Percentiles rank a stretch among this genome's conserved stretches.
Conservation (phyloP, 2,113 vertebrate species). For the Mastomys coucha region DNA sequence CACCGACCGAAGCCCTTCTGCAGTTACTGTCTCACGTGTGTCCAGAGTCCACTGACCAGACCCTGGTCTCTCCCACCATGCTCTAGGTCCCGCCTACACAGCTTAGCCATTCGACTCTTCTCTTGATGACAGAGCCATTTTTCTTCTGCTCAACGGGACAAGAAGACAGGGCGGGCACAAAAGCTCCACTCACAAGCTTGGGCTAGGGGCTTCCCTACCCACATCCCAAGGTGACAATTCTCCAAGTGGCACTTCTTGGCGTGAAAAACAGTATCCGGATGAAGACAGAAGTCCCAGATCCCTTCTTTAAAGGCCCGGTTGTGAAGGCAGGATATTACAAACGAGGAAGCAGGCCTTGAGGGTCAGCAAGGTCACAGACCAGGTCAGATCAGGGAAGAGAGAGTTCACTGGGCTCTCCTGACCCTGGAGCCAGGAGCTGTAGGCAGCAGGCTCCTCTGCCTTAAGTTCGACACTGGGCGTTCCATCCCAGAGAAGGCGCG, state of each 20-base stretch:
- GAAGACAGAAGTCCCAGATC: background rate
- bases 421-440: background rate
- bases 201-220: background rate
- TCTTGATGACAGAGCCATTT: background rate
- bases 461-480: rapidly evolving
- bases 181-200: background rate
- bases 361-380: background rate
- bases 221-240: background rate
- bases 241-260: background rate
- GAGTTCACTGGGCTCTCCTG: background rate
- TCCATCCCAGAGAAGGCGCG: rapidly evolving
- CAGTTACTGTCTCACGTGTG: rapidly evolving
- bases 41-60: background rate
- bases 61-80: rapidly evolving
- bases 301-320: background rate
- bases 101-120: background rate
- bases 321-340: background rate
- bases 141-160: background rate
- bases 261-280: background rate
- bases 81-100: background rate
- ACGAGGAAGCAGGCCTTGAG: background rate
- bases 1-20: rapidly evolving
- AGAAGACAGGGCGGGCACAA: background rate
- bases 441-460: background rate
- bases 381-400: background rate